Percentiles rank a stretch among this genome's conserved stretches.
Evolutionary conservation across 2,797 vertebrate species (phyloP).

Genomic region (Gadopsis marmoratus): DNA sequence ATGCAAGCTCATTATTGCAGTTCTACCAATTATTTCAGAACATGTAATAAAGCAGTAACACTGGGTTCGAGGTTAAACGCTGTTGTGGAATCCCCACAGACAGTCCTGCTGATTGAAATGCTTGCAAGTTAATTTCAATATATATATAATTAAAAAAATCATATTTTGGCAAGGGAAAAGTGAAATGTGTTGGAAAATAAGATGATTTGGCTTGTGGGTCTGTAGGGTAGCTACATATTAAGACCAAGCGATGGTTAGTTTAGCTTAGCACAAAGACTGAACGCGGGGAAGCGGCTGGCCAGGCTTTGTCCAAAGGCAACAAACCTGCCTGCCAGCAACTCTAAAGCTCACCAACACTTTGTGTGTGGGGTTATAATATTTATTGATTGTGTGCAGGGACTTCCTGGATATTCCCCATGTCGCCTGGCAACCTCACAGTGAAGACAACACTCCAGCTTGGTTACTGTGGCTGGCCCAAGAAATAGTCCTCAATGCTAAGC

Average conservation of each 20-base stretch:
- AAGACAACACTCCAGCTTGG: too few relatives aligned
- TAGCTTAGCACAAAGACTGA: neutral
- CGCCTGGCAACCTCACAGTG: too few relatives aligned
- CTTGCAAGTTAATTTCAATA: neutral
- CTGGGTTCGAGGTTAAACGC: neutral
- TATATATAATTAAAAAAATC: neutral
- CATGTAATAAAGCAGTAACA: neutral
- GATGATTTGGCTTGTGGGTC: neutral
- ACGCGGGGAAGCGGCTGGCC: neutral
- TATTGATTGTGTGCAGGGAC: neutral
- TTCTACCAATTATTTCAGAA: neutral
- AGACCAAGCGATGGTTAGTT: neutral
- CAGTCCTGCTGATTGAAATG: neutral
- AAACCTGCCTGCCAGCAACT: neutral
- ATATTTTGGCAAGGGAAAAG: neutral
- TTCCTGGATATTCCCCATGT: neutral
- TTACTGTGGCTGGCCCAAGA: neutral
- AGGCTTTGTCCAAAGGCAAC: neutral
- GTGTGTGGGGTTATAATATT: neutral
- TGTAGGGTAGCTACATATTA: neutral
- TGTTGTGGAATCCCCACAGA: neutral
- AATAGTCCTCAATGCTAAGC: neutral
- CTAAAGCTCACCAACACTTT: neutral
- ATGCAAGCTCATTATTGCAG: too few relatives aligned
- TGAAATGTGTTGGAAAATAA: neutral